Base-by-base conservation (phyloP, 2,888 invertebrate species). In the Herminia tarsipennalis region DNA sequence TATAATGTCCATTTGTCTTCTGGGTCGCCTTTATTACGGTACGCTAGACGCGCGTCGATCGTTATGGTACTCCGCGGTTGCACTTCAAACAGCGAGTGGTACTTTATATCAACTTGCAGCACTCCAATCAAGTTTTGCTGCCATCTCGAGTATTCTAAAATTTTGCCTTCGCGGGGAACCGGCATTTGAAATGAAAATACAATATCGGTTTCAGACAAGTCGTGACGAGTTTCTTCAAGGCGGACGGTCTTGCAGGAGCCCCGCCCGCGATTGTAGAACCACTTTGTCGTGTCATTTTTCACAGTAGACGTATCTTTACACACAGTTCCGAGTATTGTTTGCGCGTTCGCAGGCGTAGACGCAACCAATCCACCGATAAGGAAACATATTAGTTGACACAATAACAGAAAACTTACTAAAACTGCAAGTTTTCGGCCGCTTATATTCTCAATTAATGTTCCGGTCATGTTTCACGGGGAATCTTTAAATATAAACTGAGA, bases 71-170 rank as follows among this genome's bases (percentile, higher is more conserved):
- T 94, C 18, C 93, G 93, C 0, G 94, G 93, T 45, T 94, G 85
- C 67, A 94, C 83, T 80, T 93, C 91, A 69, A 94, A 92, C 65
- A 94, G 93, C 0, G 93, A 90, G 66, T 94, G 94, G 73, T 96
- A 96, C 17, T 94, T 93, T 47, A 99, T 94, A 57, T 99, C 98
- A 20, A 98, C 90, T 80, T 97, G 95, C 13, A 99, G 86, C 12
- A 99, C 95, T 2, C 98, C 98, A 43, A 99, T 96, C 48, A 99
- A 92, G 87, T 97, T 98, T 84, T 99, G 99, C 82, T 99, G 99
- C 99, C 98, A 99, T 58, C 99, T 94, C 0, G 98, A 98, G 88
- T 97, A 99, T 83, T 98, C 97, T 49, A 98, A 85, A 12, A 93
- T 89, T 51, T 92, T 86, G 38, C 93, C 94, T 44, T 95, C 95